Base-by-base conservation (phyloP, 2,113 vertebrate species). In the Callopanchax toddi region DNA sequence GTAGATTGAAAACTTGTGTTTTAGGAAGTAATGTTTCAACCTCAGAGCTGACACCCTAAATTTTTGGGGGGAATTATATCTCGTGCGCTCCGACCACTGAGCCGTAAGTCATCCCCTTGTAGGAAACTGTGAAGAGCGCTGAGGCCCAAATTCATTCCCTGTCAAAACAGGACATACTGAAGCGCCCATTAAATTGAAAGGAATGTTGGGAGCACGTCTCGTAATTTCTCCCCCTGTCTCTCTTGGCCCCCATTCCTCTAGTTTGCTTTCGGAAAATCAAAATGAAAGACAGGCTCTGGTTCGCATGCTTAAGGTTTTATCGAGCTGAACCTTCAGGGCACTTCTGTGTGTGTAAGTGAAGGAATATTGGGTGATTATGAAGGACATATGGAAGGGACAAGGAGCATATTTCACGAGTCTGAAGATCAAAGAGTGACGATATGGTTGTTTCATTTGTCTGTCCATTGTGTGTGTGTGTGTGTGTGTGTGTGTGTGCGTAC, bases 231-330 rank as follows among this genome's bases (percentile, higher is more conserved):
- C 53, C 67, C 53, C 20, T 78, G 78, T 77, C 78, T 74, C 25
- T 78, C 60, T 81, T 72, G 74, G 81, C 79, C 52, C 72, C 57
- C 17, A 22, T 40, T 43, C 58, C 75, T 77, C 43, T 55, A 20
- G 49, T 74, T 81, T 66, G 76, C 79, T 81, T 64, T 79, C 68
- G 59, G 62, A 73, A 45, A 79, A 50, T 40, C 39, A 18, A 87
- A 88, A 90, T 87, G 76, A 89, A 85, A 89, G 75, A 82, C 87
- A 89, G 82, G 61, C 81, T 72, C 52, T 50, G 79, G 76, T 80
- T 81, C 49, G 63, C 75, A 23, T 80, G 76, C 79, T 84, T 48
- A 40, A 60, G 76, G 76, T 66, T 64, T 74, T 49, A 37, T 49
- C 13, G 6, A 60, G 39, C 67, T 67, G 52, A 81, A 78, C 69